Percentiles rank a stretch among this genome's conserved stretches.
Evolutionary conservation across 1,140 invertebrate genomes (phyloP).

Genomic region (Orchestia grillus): DNA sequence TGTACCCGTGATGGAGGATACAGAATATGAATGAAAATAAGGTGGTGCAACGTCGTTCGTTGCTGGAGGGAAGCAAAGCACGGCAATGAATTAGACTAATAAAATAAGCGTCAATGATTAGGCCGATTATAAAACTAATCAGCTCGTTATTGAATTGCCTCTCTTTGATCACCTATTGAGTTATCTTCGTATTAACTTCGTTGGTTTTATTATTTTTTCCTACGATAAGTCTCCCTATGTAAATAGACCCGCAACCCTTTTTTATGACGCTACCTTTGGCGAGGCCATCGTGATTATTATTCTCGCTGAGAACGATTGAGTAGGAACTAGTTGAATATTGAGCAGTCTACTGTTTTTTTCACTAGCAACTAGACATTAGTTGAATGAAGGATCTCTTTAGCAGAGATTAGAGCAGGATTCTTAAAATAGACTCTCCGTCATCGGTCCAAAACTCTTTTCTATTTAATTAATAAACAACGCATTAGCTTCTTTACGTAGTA

Average conservation of each 20-base stretch:
- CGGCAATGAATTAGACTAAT: too few species aligned
- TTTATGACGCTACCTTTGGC: background rate
- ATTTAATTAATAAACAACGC: background rate
- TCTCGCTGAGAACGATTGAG: background rate
- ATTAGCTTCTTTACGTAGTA: background rate
- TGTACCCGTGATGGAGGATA: too few species aligned
- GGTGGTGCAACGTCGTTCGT: too few species aligned
- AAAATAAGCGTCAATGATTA: too few species aligned
- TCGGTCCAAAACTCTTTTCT: background rate
- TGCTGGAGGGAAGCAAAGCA: too few species aligned
- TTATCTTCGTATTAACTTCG: too few species aligned
- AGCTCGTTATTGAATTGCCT: background rate
- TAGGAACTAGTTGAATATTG: background rate
- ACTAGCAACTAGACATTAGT: too few species aligned
- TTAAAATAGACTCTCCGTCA: background rate
- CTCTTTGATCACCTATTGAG: background rate
- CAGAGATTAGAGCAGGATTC: background rate
- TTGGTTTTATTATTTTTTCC: background rate
- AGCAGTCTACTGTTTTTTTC: background rate
- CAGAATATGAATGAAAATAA: too few species aligned
- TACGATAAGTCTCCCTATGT: background rate
- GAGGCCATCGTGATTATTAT: background rate
- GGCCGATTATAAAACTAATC: too few species aligned
- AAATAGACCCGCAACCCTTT: background rate
- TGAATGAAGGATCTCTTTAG: too few species aligned